Evolutionary conservation across 1,140 invertebrate genomes (phyloP), one percentile per base, ranked within the genome.

Genomic region (Bombus huntii): DNA sequence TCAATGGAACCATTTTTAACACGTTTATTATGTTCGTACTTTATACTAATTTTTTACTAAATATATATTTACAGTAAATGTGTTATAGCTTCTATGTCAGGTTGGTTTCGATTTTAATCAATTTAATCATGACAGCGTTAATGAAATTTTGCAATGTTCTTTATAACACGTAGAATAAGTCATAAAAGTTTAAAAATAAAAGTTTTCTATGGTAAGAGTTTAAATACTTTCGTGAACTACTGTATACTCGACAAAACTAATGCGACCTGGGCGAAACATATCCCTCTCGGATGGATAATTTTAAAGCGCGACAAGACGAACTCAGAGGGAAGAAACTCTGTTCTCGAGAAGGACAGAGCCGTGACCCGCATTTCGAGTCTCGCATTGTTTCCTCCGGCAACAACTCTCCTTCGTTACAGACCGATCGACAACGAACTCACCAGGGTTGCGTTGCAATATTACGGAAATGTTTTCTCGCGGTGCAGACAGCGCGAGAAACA

Each of bases 281-380:
- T 28, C 47, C 28, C 37, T 42, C 10, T 34, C 9, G 34, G 39
- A 1, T 34, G 44, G 47, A 74, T 62, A 53, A 81, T 73, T 81
- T 81, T 44, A 73, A 81, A 74, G 53, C 70, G 34, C 37, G 70
- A 81, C 8, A 47, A 81, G 42, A 81, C 53, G 37, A 74, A 73
- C 70, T 44, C 59, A 44, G 31, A 59, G 25, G 10, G 81, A 76
- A 83, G 81, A 83, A 76, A 83, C 34, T 22, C 44, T 22, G 72
- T 42, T 53, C 59, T 78, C 42, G 42, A 76, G 72, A 75, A 84
- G 75, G 65, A 74, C 75, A 37, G 70, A 72, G 71, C 42, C 86
- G 59, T 87, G 87, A 87, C 81, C 87, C 73, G 87, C 81, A 87
- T 87, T 88, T 81, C 76, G 65, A 42, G 77, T 59, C 31, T 87